Percentiles rank a stretch among this genome's conserved stretches.
phyloP scores from a whole-genome alignment of 2,113 vertebrate genomes.

The Carassius gibelio region DNA sequence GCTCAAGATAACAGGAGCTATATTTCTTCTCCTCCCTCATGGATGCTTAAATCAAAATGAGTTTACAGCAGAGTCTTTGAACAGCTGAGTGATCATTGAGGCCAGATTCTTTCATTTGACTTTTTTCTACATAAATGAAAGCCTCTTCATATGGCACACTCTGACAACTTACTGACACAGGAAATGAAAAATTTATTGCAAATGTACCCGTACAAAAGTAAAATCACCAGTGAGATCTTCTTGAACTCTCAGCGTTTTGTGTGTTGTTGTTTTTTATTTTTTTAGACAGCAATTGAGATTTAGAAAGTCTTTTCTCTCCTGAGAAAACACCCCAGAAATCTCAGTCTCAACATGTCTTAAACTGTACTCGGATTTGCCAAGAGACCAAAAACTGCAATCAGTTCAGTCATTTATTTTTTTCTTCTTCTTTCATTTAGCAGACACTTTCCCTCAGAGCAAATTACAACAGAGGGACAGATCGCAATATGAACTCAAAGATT shows the following conservation, averaged over 20 bases:
- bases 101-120: conserved; percentile 26
- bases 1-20: conserved; percentile 15
- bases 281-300: background rate
- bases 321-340: background rate
- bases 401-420: background rate
- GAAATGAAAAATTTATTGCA: background rate
- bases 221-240: background rate
- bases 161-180: conserved; percentile 8
- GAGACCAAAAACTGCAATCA: background rate
- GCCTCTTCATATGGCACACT: background rate
- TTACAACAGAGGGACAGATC: background rate
- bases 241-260: background rate
- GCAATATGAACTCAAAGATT: background rate
- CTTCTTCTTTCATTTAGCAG: background rate
- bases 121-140: conserved; percentile 18
- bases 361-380: background rate
- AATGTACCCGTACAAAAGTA: background rate
- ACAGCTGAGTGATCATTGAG: conserved; percentile 23
- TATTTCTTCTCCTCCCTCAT: conserved; percentile 14
- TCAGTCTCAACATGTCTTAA: background rate
- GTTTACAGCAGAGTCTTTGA: conserved; percentile 31
- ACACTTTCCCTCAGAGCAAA: background rate
- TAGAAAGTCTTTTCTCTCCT: background rate
- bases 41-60: conserved; percentile 35
- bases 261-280: no score